A percentile compares a stretch with the other conserved stretches of the same genome.
phyloP scores from a whole-genome alignment of 2,888 invertebrate species.

The Parochlus steinenii region DNA sequence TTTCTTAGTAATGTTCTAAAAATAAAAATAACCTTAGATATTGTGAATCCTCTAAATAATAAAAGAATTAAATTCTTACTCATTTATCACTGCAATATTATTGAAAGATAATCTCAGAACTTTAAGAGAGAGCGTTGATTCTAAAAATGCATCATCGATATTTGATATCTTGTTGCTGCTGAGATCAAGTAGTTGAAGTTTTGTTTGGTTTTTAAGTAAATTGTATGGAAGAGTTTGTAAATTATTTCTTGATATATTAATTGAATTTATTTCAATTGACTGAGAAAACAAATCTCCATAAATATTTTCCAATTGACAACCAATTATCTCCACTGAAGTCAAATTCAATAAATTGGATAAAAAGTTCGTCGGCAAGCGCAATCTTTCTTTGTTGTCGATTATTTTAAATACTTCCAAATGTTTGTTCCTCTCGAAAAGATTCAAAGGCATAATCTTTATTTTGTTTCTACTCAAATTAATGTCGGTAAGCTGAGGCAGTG shows the following conservation, averaged over 20 bases:
- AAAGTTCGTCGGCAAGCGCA: slow-evolving; percentile 40
- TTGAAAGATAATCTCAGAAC: slow-evolving; percentile 48
- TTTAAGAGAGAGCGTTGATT: slow-evolving; percentile 36
- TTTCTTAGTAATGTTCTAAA: slow-evolving; percentile 27
- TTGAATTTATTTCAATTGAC: slow-evolving; percentile 36
- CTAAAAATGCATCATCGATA: slow-evolving; percentile 42
- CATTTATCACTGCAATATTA: slow-evolving; percentile 34
- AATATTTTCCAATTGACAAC: slow-evolving; percentile 37
- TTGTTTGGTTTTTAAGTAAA: slow-evolving; percentile 43
- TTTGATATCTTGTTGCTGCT: slow-evolving; percentile 42
- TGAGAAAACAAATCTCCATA: slow-evolving; percentile 46
- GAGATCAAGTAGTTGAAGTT: slow-evolving; percentile 45
- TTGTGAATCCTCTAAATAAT: not conserved
- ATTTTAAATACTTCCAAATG: slow-evolving; percentile 37
- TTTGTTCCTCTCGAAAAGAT: slow-evolving; percentile 38
- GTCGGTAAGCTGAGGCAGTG: slow-evolving; percentile 40
- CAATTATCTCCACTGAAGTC: slow-evolving; percentile 37
- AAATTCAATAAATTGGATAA: slow-evolving; percentile 43
- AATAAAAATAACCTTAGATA: slow-evolving; percentile 9
- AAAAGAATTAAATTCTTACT: slow-evolving; percentile 5
- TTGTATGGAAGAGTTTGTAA: slow-evolving; percentile 38
- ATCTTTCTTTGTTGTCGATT: slow-evolving; percentile 38
- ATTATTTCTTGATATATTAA: slow-evolving; percentile 43
- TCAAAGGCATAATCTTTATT: slow-evolving; percentile 41
- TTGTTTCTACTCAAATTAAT: slow-evolving; percentile 52